Percentiles rank a stretch among this genome's conserved stretches.
Conservation (phyloP, 2,888 invertebrate species). For the Helicoverpa assulta region DNA sequence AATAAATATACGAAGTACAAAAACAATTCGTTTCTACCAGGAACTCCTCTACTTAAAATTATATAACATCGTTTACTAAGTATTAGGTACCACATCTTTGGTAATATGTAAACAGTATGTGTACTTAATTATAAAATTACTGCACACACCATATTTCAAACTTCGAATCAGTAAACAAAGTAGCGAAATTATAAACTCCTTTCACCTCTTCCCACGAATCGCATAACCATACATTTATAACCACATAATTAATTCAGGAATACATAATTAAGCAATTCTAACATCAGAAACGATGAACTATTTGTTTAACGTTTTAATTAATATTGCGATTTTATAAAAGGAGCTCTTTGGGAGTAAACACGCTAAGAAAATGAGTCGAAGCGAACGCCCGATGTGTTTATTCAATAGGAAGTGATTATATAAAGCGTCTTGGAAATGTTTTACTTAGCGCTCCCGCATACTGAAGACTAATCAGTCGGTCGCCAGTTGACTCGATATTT, state of each 20-base stretch:
- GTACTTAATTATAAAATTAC: no score
- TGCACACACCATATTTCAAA: background rate
- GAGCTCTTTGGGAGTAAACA: slow-evolving; percentile 6
- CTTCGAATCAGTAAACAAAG: background rate
- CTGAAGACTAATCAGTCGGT: no score
- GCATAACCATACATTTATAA: background rate
- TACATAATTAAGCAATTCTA: slow-evolving; percentile 8
- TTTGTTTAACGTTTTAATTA: slow-evolving; percentile 51
- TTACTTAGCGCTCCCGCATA: no score
- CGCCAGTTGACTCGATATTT: no score
- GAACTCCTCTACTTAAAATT: no score
- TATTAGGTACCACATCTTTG: no score
- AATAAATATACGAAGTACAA: no score
- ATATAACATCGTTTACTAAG: no score
- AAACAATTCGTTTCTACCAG: no score
- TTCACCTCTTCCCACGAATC: background rate
- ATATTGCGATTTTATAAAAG: slow-evolving; percentile 33
- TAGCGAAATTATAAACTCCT: background rate
- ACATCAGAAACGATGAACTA: slow-evolving; percentile 21
- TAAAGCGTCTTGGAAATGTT: slow-evolving; percentile 26
- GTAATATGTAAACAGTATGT: no score
- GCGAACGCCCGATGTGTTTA: slow-evolving; percentile 38
- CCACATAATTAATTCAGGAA: slow-evolving; percentile 3
- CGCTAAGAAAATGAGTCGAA: slow-evolving; percentile 21
- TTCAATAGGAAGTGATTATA: slow-evolving; percentile 40